Conservation (phyloP, 2,797 vertebrate genomes). For the Aulostomus chinensis region DNA sequence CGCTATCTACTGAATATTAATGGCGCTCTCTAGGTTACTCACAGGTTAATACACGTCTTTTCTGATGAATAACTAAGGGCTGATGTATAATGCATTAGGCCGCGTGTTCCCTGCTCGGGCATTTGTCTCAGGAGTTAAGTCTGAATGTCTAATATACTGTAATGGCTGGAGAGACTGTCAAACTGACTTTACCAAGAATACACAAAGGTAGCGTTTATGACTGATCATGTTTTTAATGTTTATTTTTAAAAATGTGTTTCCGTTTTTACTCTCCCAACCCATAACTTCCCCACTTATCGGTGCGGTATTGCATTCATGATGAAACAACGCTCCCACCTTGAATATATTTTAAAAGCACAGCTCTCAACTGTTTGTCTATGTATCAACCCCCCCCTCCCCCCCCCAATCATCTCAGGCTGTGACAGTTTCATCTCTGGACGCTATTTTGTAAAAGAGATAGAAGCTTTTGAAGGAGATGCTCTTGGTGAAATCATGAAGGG, state of each 20-base stretch:
- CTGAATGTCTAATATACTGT: conserved; percentile 5
- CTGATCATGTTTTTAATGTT: neutral
- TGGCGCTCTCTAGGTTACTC: conserved; percentile 49
- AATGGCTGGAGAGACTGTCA: neutral
- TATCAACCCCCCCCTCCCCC: conserved; percentile 17
- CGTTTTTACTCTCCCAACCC: too few relatives aligned
- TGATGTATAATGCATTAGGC: conserved; percentile 71
- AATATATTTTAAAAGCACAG: conserved; percentile 23
- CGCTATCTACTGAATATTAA: conserved; percentile 67
- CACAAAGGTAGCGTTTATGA: too few relatives aligned
- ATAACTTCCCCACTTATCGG: neutral
- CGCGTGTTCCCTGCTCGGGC: conserved; percentile 34
- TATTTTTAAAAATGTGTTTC: neutral
- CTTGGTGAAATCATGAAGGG: conserved; percentile 55
- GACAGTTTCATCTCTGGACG: conserved; percentile 44
- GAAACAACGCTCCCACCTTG: conserved; percentile 2
- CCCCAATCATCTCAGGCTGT: conserved; percentile 14
- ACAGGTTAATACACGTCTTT: conserved; percentile 67
- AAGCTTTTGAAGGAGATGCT: conserved; percentile 39
- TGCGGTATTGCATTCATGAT: too few relatives aligned
- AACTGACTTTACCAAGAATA: too few relatives aligned
- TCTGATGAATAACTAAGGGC: conserved; percentile 66
- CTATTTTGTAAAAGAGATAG: conserved; percentile 47
- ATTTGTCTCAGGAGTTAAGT: conserved; percentile 36
- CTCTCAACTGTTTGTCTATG: conserved; percentile 18